phyloP scores from a whole-genome alignment of 1,140 invertebrate species.

The Campoletis sonorensis region DNA sequence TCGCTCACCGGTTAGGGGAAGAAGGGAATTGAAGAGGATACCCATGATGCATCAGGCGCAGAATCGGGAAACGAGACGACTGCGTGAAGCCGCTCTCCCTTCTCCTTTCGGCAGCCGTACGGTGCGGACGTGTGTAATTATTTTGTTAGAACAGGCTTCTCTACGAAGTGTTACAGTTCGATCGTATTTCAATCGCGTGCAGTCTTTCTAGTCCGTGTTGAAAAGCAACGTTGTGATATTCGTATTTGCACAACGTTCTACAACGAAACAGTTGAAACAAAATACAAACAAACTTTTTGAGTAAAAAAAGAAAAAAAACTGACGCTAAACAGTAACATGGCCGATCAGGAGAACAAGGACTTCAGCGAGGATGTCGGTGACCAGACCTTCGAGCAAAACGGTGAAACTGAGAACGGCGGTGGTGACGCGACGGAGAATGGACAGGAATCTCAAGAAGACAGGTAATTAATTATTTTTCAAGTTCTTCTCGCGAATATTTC shows the following conservation, averaged over 20 bases:
- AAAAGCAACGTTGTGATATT: slow-evolving; percentile 15
- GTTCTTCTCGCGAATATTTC: slow-evolving; percentile 8
- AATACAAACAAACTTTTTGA: slow-evolving; percentile 18
- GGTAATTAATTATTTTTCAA: slow-evolving; percentile 64
- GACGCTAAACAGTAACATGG: slow-evolving; percentile 62
- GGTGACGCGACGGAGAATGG: slow-evolving; percentile 71
- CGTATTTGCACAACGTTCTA: background rate
- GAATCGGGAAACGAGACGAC: slow-evolving; percentile 51
- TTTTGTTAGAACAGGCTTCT: slow-evolving; percentile 21
- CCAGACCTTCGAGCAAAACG: slow-evolving; percentile 75
- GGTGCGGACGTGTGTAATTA: slow-evolving; percentile 58
- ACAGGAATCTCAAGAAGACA: slow-evolving; percentile 74
- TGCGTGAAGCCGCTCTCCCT: slow-evolving; percentile 56
- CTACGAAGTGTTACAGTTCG: slow-evolving; percentile 25
- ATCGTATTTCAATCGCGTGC: background rate
- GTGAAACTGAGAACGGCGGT: slow-evolving; percentile 69
- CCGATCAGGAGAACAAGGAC: slow-evolving; percentile 75
- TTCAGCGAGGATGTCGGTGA: slow-evolving; percentile 75
- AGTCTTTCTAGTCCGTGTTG: slow-evolving; percentile 28
- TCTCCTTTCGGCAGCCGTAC: slow-evolving; percentile 67
- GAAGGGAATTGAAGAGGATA: slow-evolving; percentile 30
- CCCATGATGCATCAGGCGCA: slow-evolving; percentile 61
- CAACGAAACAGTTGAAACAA: slow-evolving; percentile 30
- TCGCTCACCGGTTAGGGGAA: slow-evolving; percentile 47
- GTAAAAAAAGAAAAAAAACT: slow-evolving; percentile 46